These are phyloP conservation scores for Silvanus unidentatus DNA, from an alignment of 2,888 invertebrate species.

Conservation along the genomic window DNA sequence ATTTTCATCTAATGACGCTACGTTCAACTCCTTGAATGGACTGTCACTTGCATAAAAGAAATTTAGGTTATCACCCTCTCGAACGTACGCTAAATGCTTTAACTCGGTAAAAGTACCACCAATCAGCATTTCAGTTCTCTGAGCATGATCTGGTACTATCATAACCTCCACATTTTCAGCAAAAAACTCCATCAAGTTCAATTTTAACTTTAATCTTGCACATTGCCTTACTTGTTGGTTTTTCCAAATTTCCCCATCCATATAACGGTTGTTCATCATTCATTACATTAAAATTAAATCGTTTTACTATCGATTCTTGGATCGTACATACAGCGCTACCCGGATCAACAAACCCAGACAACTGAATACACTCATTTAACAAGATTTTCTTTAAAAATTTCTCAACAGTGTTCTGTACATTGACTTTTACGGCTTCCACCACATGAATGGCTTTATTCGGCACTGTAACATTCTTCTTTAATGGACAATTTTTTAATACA, in stretches of 20 bases:
- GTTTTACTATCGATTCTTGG: constrained; percentile 13
- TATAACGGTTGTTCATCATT: constrained; percentile 5
- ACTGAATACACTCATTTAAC: background rate
- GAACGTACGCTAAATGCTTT: constrained; percentile 16
- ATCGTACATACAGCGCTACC: constrained; percentile 25
- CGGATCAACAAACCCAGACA: constrained; percentile 15
- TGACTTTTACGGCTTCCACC: background rate
- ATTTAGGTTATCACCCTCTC: constrained; percentile 14
- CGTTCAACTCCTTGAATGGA: background rate
- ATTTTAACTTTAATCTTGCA: background rate
- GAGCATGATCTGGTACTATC: constrained; percentile 23
- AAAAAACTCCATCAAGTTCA: constrained; percentile 14
- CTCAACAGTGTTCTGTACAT: too few relatives aligned
- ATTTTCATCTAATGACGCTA: background rate
- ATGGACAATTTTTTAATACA: constrained; percentile 3
- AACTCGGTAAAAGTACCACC: constrained; percentile 21
- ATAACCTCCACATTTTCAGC: constrained; percentile 16
- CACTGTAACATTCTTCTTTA: background rate
- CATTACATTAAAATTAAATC: constrained; percentile 3
- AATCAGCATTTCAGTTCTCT: constrained; percentile 20
- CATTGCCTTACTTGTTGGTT: background rate
- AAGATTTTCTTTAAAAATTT: constrained; percentile 2
- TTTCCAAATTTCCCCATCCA: background rate
- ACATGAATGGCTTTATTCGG: background rate
- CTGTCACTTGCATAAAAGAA: constrained; percentile 3